Conservation (phyloP, 1,140 invertebrate species). For the Drosophila ficusphila region DNA sequence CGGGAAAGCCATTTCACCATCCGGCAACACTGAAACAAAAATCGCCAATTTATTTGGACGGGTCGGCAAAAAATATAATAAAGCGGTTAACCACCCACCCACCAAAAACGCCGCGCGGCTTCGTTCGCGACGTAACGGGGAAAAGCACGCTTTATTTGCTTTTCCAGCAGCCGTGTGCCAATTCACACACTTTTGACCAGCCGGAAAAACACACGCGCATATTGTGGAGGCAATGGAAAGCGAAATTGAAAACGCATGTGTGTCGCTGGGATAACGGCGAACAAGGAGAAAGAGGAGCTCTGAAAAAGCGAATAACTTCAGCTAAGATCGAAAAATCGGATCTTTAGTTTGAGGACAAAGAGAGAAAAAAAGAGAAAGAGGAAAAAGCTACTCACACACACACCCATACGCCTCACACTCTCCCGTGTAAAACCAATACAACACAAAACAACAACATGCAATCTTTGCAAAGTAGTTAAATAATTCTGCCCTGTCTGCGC, state of each 20-base stretch:
- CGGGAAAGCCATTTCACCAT: no score
- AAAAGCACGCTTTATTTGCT: constrained; percentile 27
- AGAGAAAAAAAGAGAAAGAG: constrained; percentile 7
- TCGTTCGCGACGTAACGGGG: constrained; percentile 26
- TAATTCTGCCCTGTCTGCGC: constrained; percentile 81
- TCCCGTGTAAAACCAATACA: constrained; percentile 32
- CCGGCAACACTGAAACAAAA: not conserved
- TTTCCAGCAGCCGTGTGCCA: constrained; percentile 18
- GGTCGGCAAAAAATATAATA: constrained; percentile 17
- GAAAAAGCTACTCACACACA: constrained; percentile 10
- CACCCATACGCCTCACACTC: constrained; percentile 10
- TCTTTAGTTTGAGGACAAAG: constrained; percentile 38
- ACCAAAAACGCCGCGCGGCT: constrained; percentile 24
- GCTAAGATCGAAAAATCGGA: constrained; percentile 18
- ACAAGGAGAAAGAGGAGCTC: constrained; percentile 37
- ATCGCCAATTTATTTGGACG: constrained; percentile 4
- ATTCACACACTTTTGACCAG: not conserved
- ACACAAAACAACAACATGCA: constrained; percentile 69
- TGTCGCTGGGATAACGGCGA: constrained; percentile 65
- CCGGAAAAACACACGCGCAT: constrained; percentile 26
- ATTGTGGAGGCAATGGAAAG: constrained; percentile 58
- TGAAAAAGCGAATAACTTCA: constrained; percentile 33
- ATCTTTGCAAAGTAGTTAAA: constrained; percentile 81
- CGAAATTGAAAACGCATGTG: constrained; percentile 74
- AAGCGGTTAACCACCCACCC: constrained; percentile 9